Evolutionary conservation across 2,888 invertebrate species (phyloP).

Genomic region (Mesorhabditis spiculigera): DNA sequence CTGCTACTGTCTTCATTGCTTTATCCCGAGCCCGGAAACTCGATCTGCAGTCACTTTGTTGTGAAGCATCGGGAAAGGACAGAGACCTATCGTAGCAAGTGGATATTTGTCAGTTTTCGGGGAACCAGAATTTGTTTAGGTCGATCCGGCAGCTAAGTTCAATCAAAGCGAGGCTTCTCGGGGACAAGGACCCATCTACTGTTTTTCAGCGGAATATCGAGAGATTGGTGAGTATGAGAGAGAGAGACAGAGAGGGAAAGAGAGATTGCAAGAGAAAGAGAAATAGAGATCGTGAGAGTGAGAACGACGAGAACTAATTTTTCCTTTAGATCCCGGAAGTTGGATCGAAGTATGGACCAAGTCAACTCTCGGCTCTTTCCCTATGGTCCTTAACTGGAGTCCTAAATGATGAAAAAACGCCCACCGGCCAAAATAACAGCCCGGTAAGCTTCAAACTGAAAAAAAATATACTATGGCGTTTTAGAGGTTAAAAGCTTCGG

Average conservation of each 20-base stretch:
- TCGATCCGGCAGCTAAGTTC: not conserved
- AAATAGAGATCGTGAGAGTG: not conserved
- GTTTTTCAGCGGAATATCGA: slow-evolving; percentile 14
- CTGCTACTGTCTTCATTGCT: slow-evolving; percentile 38
- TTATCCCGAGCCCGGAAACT: slow-evolving; percentile 39
- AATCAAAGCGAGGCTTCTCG: not conserved
- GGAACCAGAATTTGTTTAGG: not conserved
- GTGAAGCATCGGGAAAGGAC: slow-evolving; percentile 33
- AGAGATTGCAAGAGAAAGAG: not conserved
- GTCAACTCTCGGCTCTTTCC: slow-evolving; percentile 42
- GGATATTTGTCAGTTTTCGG: not conserved
- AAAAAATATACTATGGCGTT: not conserved
- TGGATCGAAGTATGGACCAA: slow-evolving; percentile 27
- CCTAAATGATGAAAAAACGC: slow-evolving; percentile 16
- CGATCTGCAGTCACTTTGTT: slow-evolving; percentile 30
- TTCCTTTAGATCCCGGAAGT: not conserved
- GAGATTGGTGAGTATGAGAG: slow-evolving; percentile 5
- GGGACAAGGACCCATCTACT: not conserved
- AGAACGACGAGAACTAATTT: not conserved
- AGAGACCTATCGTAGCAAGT: slow-evolving; percentile 15
- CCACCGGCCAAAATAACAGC: not conserved
- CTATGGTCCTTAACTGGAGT: slow-evolving; percentile 48
- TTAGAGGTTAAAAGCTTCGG: slow-evolving; percentile 9
- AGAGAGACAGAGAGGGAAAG: not conserved
- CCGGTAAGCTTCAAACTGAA: not conserved